These are phyloP conservation scores for Dasypus novemcinctus DNA, from an alignment of 2,113 vertebrate genomes.

Conservation along the genomic window DNA sequence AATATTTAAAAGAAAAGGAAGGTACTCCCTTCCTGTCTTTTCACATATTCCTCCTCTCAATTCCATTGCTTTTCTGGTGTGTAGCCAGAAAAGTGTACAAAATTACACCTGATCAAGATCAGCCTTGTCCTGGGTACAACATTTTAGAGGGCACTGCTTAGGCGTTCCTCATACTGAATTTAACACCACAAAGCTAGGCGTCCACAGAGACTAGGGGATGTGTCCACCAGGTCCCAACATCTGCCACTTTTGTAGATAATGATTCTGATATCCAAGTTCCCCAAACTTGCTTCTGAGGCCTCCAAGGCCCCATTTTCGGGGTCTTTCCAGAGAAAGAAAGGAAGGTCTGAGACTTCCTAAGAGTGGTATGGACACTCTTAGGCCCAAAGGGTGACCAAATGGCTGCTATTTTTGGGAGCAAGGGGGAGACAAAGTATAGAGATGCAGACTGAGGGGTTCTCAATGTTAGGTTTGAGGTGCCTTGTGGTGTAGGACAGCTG, in stretches of 20 bases:
- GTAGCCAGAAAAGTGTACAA: neutral
- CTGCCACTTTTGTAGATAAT: neutral
- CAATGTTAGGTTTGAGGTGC: neutral
- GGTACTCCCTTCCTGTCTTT: neutral
- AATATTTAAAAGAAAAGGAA: neutral
- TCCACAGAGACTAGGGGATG: neutral
- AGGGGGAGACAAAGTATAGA: neutral
- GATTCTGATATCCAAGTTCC: slow-evolving; percentile 6
- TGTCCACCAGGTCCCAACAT: neutral
- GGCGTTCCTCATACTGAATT: neutral
- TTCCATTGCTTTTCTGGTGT: neutral
- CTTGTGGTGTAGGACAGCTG: neutral
- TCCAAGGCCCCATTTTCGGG: neutral
- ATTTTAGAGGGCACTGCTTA: neutral
- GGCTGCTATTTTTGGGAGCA: neutral
- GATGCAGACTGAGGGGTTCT: neutral
- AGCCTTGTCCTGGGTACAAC: neutral
- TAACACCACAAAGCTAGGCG: neutral
- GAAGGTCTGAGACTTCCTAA: neutral
- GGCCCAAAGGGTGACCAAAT: neutral
- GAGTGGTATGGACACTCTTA: neutral
- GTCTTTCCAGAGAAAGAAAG: neutral
- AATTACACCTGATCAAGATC: neutral
- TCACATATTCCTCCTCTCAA: neutral
- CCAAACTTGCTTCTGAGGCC: neutral